Conservation (phyloP, 1,140 invertebrate genomes). For the Andrena cerasifolii region DNA sequence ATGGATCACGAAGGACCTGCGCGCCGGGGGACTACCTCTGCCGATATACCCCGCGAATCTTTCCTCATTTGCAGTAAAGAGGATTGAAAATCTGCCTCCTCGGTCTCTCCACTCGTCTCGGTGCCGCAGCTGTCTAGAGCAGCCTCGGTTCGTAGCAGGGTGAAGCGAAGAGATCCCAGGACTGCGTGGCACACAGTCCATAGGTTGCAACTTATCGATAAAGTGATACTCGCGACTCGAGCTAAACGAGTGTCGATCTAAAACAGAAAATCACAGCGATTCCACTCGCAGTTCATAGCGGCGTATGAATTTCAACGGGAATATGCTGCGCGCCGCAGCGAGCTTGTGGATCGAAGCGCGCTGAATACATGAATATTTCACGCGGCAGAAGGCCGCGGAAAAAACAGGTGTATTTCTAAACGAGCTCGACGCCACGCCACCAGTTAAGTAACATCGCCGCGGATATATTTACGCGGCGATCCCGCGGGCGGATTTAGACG, state of each 20-base stretch:
- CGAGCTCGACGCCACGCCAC: neutral
- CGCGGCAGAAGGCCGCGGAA: neutral
- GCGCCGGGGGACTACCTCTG: too few species aligned
- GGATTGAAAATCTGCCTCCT: too few species aligned
- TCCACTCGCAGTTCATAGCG: neutral
- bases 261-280: slow-evolving; percentile 18
- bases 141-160: too few species aligned
- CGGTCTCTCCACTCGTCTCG: too few species aligned
- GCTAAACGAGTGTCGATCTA: too few species aligned
- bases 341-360: neutral
- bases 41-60: neutral
- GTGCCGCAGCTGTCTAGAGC: too few species aligned
- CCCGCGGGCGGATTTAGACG: neutral
- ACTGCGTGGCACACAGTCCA: too few species aligned
- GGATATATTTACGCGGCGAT: neutral
- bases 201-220: too few species aligned
- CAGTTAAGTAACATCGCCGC: neutral
- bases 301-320: neutral
- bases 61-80: too few species aligned
- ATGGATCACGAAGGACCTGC: neutral
- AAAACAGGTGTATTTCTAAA: neutral
- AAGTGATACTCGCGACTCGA: too few species aligned
- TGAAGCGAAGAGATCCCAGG: too few species aligned
- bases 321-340: neutral
- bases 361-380: slow-evolving; percentile 4